Evolutionary conservation across 2,888 invertebrate genomes (phyloP).

Genomic region (Megalurothrips usitatus): DNA sequence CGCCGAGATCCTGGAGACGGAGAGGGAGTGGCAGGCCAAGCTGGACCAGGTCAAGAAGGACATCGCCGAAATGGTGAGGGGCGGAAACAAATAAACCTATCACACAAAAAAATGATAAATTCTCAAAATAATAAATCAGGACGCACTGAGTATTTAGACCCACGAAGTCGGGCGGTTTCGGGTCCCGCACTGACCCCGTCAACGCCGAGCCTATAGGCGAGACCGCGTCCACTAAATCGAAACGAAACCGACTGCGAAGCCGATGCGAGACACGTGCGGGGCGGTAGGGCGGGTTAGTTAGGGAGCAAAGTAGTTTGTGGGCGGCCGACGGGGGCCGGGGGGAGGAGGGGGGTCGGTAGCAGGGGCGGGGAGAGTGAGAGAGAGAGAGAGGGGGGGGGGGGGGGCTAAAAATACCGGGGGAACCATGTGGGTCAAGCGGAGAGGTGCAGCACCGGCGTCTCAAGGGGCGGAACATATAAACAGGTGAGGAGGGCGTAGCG

Average conservation of each 20-base stretch:
- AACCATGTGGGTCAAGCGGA: conserved; percentile 37
- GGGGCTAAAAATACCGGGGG: neutral
- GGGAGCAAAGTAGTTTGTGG: neutral
- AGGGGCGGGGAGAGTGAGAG: neutral
- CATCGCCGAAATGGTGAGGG: neutral
- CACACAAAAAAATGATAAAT: neutral
- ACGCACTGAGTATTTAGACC: no score
- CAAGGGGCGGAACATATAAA: conserved; percentile 50
- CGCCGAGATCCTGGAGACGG: neutral
- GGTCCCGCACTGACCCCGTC: no score
- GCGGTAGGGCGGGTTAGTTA: no score
- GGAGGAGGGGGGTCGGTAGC: neutral
- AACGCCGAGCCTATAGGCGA: no score
- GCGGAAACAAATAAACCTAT: no score
- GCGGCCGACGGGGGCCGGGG: neutral
- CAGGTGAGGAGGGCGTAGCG: no score
- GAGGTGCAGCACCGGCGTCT: conserved; percentile 42
- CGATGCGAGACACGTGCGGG: no score
- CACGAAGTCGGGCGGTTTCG: no score
- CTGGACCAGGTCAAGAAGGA: conserved; percentile 1
- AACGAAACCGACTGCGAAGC: no score
- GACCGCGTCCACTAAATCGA: no score
- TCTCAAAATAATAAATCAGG: no score
- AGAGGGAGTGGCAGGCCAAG: neutral
- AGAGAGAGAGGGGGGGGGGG: neutral